Percentiles rank a stretch among this genome's conserved stretches.
Conservation (phyloP, 2,888 invertebrate species). For the Caenorhabditis japonica region DNA sequence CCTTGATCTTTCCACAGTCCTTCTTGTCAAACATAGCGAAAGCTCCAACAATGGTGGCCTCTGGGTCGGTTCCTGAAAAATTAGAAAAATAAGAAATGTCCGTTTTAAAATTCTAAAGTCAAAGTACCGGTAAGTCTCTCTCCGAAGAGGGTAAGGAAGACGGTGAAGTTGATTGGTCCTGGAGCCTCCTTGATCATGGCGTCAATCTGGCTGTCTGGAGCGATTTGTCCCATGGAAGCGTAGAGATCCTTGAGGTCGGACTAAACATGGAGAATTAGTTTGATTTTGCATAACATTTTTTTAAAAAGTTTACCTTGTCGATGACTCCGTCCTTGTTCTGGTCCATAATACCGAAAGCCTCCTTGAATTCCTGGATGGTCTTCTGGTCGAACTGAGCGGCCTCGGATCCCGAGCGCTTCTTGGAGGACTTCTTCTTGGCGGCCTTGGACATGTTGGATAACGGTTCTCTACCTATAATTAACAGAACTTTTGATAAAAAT, state of each 20-base stretch:
- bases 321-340: conserved; percentile 79
- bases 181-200: conserved; percentile 77
- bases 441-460: conserved; percentile 59
- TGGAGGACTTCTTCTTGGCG: conserved; percentile 72
- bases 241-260: conserved; percentile 80
- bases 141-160: conserved; percentile 77
- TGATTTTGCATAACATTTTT: background rate
- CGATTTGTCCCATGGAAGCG: conserved; percentile 78
- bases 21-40: conserved; percentile 80
- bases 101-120: background rate
- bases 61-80: conserved; percentile 79
- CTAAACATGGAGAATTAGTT: conserved; percentile 54
- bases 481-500: background rate
- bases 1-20: conserved; percentile 78
- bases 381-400: conserved; percentile 80
- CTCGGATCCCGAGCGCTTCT: conserved; percentile 79
- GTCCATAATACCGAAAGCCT: conserved; percentile 81
- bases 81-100: background rate
- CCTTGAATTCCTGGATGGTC: conserved; percentile 80
- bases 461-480: conserved; percentile 43
- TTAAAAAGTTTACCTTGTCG: conserved; percentile 52
- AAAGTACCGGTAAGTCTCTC: conserved; percentile 76
- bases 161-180: conserved; percentile 78
- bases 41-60: conserved; percentile 79
- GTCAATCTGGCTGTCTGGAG: conserved; percentile 75